These are phyloP conservation scores for Megaustenia siamemsis DNA, from an alignment of 2,888 invertebrate species.

Conservation along the genomic window DNA sequence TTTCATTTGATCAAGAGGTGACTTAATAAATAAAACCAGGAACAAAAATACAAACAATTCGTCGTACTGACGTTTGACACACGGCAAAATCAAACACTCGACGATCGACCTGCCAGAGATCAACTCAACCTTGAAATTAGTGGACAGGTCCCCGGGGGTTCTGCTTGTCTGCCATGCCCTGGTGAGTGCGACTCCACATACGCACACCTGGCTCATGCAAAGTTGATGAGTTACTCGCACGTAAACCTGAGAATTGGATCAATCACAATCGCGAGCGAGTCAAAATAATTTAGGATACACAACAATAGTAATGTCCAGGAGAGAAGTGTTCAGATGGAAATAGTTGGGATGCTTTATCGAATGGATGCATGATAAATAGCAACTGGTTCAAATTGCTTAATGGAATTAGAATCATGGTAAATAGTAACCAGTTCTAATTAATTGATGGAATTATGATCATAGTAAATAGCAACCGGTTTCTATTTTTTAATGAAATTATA, in stretches of 20 bases:
- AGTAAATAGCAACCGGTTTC: too few species aligned
- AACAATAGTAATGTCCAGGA: neutral
- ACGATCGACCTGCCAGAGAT: neutral
- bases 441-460: too few species aligned
- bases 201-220: slow-evolving; percentile 2
- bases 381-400: too few species aligned
- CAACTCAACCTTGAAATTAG: slow-evolving; percentile 19
- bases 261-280: neutral
- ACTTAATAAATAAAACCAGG: too few species aligned
- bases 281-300: neutral
- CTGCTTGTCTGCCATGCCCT: neutral
- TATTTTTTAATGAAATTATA: too few species aligned
- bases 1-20: too few species aligned
- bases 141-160: neutral
- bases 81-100: slow-evolving; percentile 1
- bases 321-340: too few species aligned
- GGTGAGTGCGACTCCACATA: neutral
- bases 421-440: too few species aligned
- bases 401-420: too few species aligned
- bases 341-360: too few species aligned
- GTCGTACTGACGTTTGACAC: neutral
- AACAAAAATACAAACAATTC: too few species aligned
- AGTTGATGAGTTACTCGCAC: neutral
- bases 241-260: neutral
- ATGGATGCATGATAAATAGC: too few species aligned